A percentile compares a stretch with the other conserved stretches of the same genome.
phyloP scores from a whole-genome alignment of 2,797 vertebrate genomes.

The Crax fasciolata region DNA sequence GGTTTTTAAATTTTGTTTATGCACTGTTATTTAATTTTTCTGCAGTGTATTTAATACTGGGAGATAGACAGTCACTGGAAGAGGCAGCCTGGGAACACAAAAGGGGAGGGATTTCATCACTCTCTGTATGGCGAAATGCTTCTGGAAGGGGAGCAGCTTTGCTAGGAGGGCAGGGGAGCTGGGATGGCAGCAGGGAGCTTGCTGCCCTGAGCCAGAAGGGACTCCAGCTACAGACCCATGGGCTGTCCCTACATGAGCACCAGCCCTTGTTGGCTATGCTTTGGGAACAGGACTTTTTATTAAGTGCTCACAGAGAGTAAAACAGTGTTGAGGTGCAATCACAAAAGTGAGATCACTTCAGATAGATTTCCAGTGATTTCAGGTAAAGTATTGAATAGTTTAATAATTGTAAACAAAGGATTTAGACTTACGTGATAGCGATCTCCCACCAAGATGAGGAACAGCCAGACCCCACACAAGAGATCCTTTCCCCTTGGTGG shows the following conservation, averaged over 20 bases:
- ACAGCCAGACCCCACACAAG: no score
- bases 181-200: fast-evolving
- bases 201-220: fast-evolving
- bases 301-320: neutral
- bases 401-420: no score
- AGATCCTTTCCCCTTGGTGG: no score
- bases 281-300: neutral
- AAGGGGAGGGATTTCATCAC: neutral
- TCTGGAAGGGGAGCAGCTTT: neutral
- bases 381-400: no score
- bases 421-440: no score
- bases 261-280: neutral
- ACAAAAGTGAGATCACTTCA: no score
- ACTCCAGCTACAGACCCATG: fast-evolving
- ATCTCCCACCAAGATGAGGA: no score
- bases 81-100: neutral
- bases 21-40: neutral
- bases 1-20: neutral
- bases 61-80: neutral
- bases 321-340: neutral
- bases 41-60: fast-evolving
- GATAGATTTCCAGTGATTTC: no score
- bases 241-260: neutral
- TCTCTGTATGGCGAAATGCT: neutral
- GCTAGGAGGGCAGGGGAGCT: neutral